phyloP scores from a whole-genome alignment of 2,888 invertebrate genomes.

The Nemapogon koenigi region DNA sequence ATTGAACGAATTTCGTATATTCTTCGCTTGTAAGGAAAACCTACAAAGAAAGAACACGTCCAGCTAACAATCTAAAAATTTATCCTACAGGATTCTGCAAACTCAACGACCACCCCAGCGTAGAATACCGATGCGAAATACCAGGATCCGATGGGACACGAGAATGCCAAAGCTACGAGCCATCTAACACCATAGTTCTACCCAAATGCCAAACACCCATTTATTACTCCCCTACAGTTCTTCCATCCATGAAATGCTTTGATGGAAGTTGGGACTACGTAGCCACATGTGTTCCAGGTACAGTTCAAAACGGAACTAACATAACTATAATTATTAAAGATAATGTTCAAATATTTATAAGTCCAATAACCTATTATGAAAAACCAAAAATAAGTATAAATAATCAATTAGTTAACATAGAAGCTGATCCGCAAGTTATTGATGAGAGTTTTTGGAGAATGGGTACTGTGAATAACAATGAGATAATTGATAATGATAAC shows the following conservation, averaged over 20 bases:
- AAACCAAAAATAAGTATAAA: neutral
- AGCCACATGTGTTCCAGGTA: slow-evolving; percentile 34
- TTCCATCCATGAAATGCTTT: slow-evolving; percentile 28
- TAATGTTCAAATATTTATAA: slow-evolving; percentile 25
- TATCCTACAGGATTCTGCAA: slow-evolving; percentile 27
- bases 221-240: slow-evolving; percentile 26
- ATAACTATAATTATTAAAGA: slow-evolving; percentile 32
- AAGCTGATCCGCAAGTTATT: neutral
- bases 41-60: no score
- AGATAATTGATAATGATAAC: no score
- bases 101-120: slow-evolving; percentile 25
- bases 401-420: neutral
- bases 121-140: slow-evolving; percentile 27
- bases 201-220: slow-evolving; percentile 30
- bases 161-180: slow-evolving; percentile 24
- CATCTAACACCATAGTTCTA: slow-evolving; percentile 25
- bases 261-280: slow-evolving; percentile 31
- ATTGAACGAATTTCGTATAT: no score
- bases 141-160: slow-evolving; percentile 19
- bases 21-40: no score
- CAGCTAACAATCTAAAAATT: no score
- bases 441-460: neutral
- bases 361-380: slow-evolving; percentile 16
- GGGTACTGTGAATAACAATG: no score
- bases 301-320: slow-evolving; percentile 30